phyloP scores from a whole-genome alignment of 2,888 invertebrate species.

The Morpho achilles region DNA sequence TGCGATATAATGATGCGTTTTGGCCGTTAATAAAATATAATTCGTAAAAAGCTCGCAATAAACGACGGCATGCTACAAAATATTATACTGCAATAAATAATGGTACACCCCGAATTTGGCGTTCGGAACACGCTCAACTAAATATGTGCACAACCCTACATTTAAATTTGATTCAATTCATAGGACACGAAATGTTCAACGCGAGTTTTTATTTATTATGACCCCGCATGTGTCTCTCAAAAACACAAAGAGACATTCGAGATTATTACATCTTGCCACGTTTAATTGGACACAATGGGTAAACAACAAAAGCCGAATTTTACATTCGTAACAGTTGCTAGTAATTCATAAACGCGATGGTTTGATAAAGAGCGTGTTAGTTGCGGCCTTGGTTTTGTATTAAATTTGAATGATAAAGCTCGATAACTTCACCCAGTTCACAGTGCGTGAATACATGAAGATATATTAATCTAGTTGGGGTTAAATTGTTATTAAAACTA shows the following conservation, averaged over 20 bases:
- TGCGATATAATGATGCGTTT: slow-evolving; percentile 67
- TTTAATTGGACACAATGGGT: slow-evolving; percentile 76
- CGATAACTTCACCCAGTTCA: slow-evolving; percentile 47
- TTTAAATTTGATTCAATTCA: slow-evolving; percentile 72
- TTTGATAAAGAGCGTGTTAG: slow-evolving; percentile 52
- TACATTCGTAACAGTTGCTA: slow-evolving; percentile 70
- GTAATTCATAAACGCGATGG: slow-evolving; percentile 39
- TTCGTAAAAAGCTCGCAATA: slow-evolving; percentile 64
- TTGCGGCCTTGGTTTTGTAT: slow-evolving; percentile 63
- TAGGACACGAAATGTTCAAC: slow-evolving; percentile 50
- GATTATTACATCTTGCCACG: slow-evolving; percentile 75
- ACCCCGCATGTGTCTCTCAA: slow-evolving; percentile 71
- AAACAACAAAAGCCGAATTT: slow-evolving; percentile 64
- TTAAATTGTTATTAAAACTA: slow-evolving; percentile 79
- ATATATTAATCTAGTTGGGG: slow-evolving; percentile 77
- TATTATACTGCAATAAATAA: slow-evolving; percentile 76
- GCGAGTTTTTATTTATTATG: slow-evolving; percentile 62
- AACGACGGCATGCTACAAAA: slow-evolving; percentile 70
- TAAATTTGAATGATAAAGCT: slow-evolving; percentile 73
- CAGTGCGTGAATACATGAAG: slow-evolving; percentile 68
- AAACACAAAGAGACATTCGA: slow-evolving; percentile 71
- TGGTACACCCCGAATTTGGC: slow-evolving; percentile 74
- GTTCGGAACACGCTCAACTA: slow-evolving; percentile 61
- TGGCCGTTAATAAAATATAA: slow-evolving; percentile 69
- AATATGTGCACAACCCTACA: slow-evolving; percentile 66